phyloP scores from a whole-genome alignment of 1,140 invertebrate genomes.

The Metaphire vulgaris region DNA sequence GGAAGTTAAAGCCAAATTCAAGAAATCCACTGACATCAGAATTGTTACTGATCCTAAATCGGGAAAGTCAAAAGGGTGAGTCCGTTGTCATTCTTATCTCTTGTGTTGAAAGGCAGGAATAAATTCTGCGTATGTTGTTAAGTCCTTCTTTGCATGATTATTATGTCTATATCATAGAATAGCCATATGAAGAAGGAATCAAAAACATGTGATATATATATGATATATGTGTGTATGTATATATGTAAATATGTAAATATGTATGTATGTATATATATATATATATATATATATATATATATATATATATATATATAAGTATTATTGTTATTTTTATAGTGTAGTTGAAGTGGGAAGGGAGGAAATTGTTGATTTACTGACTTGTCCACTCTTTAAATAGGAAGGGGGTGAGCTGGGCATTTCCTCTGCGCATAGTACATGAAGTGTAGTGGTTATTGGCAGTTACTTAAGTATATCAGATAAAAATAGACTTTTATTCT shows the following conservation, averaged over 20 bases:
- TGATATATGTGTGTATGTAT: too few species aligned
- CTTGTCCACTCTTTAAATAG: neutral
- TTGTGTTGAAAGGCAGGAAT: neutral
- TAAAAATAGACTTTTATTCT: neutral
- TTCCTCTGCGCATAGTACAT: neutral
- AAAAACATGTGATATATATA: too few species aligned
- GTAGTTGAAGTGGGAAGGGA: neutral
- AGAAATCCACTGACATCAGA: neutral
- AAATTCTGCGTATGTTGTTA: neutral
- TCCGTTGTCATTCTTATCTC: neutral
- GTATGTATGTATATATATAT: too few species aligned
- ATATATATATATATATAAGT: too few species aligned
- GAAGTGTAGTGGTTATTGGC: neutral
- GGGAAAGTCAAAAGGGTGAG: neutral
- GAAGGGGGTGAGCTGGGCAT: too few species aligned
- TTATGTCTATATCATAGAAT: neutral
- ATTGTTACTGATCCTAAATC: neutral
- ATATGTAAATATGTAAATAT: too few species aligned
- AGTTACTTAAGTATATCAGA: neutral
- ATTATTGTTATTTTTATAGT: too few species aligned
- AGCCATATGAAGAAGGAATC: neutral
- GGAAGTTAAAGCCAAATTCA: neutral
- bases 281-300: too few species aligned
- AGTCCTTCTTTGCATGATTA: neutral
- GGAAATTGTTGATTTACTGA: neutral